Evolutionary conservation across 2,888 invertebrate species (phyloP).

Genomic region (Notodonta dromedarius): DNA sequence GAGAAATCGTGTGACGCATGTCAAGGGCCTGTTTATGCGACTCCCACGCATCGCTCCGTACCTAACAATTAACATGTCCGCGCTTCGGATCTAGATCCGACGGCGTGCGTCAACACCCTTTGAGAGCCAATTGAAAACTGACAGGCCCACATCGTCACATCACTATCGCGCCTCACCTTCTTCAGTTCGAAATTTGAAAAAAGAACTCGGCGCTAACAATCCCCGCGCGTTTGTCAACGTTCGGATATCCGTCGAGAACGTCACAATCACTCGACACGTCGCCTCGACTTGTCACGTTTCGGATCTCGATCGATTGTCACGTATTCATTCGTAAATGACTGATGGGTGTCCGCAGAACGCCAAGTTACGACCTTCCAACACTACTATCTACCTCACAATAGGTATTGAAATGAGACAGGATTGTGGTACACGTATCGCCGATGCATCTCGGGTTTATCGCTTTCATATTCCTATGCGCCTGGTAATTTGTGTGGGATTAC

Average conservation of each 20-base stretch:
- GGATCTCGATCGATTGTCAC: slow-evolving; percentile 71
- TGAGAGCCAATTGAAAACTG: slow-evolving; percentile 73
- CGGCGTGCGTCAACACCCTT: slow-evolving; percentile 71
- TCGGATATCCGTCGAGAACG: slow-evolving; percentile 60
- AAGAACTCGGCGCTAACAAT: slow-evolving; percentile 46
- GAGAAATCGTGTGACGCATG: slow-evolving; percentile 23
- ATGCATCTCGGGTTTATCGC: slow-evolving; percentile 75
- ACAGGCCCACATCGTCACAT: slow-evolving; percentile 72
- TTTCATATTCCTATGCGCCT: slow-evolving; percentile 63
- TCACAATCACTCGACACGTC: slow-evolving; percentile 70
- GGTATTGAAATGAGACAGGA: slow-evolving; percentile 70
- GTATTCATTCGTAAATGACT: slow-evolving; percentile 73
- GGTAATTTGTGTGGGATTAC: slow-evolving; percentile 76
- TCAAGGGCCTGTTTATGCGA: slow-evolving; percentile 33
- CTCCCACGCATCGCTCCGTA: slow-evolving; percentile 52
- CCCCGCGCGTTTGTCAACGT: slow-evolving; percentile 63
- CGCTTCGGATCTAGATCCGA: slow-evolving; percentile 68
- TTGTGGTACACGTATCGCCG: slow-evolving; percentile 72
- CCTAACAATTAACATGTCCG: slow-evolving; percentile 78
- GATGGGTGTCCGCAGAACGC: slow-evolving; percentile 62
- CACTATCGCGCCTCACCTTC: slow-evolving; percentile 65
- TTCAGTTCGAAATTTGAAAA: slow-evolving; percentile 60
- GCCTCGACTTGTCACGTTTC: slow-evolving; percentile 65
- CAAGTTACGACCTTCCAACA: slow-evolving; percentile 63
- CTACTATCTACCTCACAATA: slow-evolving; percentile 63